Base-by-base conservation (phyloP, 1,140 invertebrate species). In the Trypoxylus dichotomus region DNA sequence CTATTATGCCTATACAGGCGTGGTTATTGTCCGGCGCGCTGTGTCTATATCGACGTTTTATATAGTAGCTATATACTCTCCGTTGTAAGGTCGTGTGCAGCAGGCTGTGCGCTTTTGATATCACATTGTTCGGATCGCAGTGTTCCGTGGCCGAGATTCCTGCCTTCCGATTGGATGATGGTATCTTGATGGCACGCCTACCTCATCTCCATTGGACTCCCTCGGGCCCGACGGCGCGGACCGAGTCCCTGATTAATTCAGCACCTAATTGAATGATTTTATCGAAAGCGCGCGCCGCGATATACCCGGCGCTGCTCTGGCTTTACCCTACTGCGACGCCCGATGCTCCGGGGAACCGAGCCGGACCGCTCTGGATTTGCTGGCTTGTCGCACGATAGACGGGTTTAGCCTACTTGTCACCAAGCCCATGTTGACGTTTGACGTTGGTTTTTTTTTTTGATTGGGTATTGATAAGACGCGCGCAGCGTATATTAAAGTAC, bases 201-300 rank as follows among this genome's bases (percentile, higher is more conserved):
- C 72, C 41, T 41, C 72, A 74, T 74, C 72, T 74, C 72, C 72
- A 74, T 74, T 74, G 72, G 72, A 32, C 72, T 42, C 41, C 72
- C 19, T 29, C 37, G 32, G 60, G 47, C 6, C 60, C 19, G 60
- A 43, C 72, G 72, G 72, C 41, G 72, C 63, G 29, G 32, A 74
- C 29, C 32, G 41, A 68, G 19, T 25, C 60, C 21, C 72, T 74
- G 72, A 74, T 74, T 74, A 74, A 74, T 74, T 74, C 72, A 74
- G 72, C 29, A 74, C 72, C 32, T 74, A 74, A 74, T 74, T 74
- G 72, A 74, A 74, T 74, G 72, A 74, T 74, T 74, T 74, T 74
- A 74, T 74, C 72, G 41, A 74, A 74, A 68, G 60, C 60, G 60
- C 60, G 60, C 60, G 60, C 60, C 21, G 60, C 27, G 27, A 68